Conservation (phyloP, 2,113 vertebrate genomes). For the Oreamnos americanus region DNA sequence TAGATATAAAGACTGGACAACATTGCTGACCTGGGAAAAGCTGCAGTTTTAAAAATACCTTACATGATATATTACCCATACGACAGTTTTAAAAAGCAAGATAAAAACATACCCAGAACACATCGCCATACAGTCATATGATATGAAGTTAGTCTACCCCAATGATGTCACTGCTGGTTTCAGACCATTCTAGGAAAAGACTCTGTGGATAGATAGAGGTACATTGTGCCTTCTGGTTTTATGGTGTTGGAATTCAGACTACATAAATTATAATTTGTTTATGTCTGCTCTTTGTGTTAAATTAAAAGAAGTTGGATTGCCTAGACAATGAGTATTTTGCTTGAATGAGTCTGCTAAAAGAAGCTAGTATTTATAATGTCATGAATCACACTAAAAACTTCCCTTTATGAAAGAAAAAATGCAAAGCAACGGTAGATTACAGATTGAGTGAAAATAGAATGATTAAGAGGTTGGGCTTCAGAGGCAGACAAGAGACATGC, state of each 20-base stretch:
- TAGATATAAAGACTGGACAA: slow-evolving; percentile 22
- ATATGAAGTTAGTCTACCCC: neutral
- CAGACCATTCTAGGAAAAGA: neutral
- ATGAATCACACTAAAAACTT: slow-evolving; percentile 57
- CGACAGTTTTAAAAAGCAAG: neutral
- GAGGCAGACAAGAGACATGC: neutral
- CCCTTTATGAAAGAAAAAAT: slow-evolving; percentile 44
- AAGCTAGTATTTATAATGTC: slow-evolving; percentile 50
- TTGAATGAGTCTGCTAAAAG: slow-evolving; percentile 35
- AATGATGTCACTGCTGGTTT: slow-evolving; percentile 34
- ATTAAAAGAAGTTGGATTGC: slow-evolving; percentile 23
- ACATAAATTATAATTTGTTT: slow-evolving; percentile 58
- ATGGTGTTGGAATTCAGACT: slow-evolving; percentile 48
- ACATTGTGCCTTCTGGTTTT: neutral
- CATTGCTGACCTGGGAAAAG: neutral
- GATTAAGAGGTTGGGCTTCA: neutral
- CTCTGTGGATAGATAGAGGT: neutral
- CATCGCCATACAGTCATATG: slow-evolving; percentile 17
- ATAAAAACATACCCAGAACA: neutral
- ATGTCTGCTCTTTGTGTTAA: slow-evolving; percentile 57
- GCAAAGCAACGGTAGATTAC: slow-evolving; percentile 2
- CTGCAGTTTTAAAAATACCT: slow-evolving; percentile 31
- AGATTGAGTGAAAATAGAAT: slow-evolving; percentile 7
- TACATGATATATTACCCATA: neutral
- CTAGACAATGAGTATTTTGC: slow-evolving; percentile 57